These are phyloP conservation scores for Rhinophrynus dorsalis DNA, from an alignment of 2,797 vertebrate genomes.

Conservation along the genomic window DNA sequence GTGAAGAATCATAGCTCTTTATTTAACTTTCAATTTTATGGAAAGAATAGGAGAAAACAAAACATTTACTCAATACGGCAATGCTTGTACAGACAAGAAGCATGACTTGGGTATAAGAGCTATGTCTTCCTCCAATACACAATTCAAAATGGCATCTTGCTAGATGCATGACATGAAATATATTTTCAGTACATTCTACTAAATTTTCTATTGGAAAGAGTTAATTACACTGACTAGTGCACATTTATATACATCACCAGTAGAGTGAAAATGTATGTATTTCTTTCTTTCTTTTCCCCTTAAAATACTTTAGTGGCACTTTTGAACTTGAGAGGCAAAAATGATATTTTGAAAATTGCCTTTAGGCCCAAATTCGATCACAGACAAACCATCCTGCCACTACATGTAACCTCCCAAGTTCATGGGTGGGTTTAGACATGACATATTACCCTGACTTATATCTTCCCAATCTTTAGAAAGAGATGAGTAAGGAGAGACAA, in stretches of 20 bases:
- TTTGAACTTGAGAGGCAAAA: conserved; percentile 35
- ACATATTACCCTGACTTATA: not conserved
- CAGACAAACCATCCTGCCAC: conserved; percentile 12
- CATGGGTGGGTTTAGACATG: conserved; percentile 3
- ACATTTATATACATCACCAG: not conserved
- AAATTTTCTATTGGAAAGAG: too few relatives aligned
- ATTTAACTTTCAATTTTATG: too few relatives aligned
- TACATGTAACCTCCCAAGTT: not conserved
- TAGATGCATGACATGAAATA: too few relatives aligned
- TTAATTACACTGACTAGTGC: not conserved
- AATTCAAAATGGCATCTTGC: too few relatives aligned
- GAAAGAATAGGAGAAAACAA: too few relatives aligned
- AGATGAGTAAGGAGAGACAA: not conserved
- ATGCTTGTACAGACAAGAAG: too few relatives aligned
- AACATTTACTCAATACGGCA: too few relatives aligned
- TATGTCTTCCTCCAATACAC: too few relatives aligned
- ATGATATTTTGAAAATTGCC: conserved; percentile 16
- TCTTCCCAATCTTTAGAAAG: not conserved
- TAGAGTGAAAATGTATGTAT: conserved; percentile 13
- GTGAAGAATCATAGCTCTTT: too few relatives aligned
- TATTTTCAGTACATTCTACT: too few relatives aligned
- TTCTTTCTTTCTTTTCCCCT: too few relatives aligned
- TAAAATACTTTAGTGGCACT: conserved; percentile 12
- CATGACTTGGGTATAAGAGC: too few relatives aligned
- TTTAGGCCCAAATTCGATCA: conserved; percentile 17